Evolutionary conservation across 2,888 invertebrate genomes (phyloP).

Genomic region (Linnaemya vulpina): DNA sequence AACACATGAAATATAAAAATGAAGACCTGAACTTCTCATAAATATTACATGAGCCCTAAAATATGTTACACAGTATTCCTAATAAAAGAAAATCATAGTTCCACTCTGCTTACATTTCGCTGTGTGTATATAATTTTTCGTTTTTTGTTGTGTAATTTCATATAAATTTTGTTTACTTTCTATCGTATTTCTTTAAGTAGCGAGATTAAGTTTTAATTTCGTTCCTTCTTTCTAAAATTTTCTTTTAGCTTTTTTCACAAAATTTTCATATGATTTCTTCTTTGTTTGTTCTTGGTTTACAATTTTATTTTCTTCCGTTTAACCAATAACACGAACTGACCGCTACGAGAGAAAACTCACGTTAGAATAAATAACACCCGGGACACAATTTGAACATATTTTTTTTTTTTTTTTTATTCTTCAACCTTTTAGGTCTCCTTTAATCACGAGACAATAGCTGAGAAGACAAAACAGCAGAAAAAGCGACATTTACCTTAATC

Average conservation of each 20-base stretch:
- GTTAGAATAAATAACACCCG: slow-evolving; percentile 74
- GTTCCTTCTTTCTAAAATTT: slow-evolving; percentile 25
- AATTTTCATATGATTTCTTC: slow-evolving; percentile 28
- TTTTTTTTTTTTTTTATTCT: slow-evolving; percentile 51
- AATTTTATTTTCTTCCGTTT: slow-evolving; percentile 56
- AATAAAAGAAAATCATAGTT: neutral
- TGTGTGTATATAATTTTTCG: neutral
- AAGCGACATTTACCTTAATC: slow-evolving; percentile 30
- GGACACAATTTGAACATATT: slow-evolving; percentile 60
- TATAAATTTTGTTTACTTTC: neutral
- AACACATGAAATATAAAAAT: neutral
- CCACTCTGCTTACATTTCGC: neutral
- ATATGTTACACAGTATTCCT: slow-evolving; percentile 58
- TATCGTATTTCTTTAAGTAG: neutral
- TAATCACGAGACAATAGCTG: slow-evolving; percentile 13
- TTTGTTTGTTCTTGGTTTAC: neutral
- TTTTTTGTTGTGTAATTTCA: slow-evolving; percentile 21
- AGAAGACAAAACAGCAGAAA: slow-evolving; percentile 8
- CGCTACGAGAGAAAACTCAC: slow-evolving; percentile 73
- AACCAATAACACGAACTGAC: slow-evolving; percentile 59
- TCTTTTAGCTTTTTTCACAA: slow-evolving; percentile 18
- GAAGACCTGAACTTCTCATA: slow-evolving; percentile 16
- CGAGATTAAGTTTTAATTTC: neutral
- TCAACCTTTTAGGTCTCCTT: slow-evolving; percentile 56
- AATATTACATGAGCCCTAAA: slow-evolving; percentile 61